These are phyloP conservation scores for Agrochola macilenta DNA, from an alignment of 2,888 invertebrate genomes.

Conservation along the genomic window DNA sequence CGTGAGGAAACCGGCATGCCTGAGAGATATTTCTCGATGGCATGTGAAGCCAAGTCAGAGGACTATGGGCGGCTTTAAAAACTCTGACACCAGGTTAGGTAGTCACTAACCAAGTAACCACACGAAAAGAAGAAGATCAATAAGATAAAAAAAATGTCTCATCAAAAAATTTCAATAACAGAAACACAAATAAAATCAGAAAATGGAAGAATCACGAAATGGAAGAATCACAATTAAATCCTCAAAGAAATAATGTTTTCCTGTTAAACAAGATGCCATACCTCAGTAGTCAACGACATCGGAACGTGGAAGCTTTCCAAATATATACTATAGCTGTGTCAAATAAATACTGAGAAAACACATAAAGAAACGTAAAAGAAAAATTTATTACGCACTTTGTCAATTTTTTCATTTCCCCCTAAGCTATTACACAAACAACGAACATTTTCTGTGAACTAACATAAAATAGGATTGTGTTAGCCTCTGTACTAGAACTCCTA, in stretches of 20 bases:
- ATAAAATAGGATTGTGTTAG: slow-evolving; percentile 1
- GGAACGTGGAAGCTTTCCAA: slow-evolving; percentile 27
- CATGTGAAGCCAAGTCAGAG: too few relatives aligned
- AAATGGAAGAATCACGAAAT: neutral
- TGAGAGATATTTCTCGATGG: too few relatives aligned
- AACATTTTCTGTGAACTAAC: slow-evolving; percentile 1
- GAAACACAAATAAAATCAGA: slow-evolving; percentile 24
- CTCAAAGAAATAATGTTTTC: slow-evolving; percentile 20
- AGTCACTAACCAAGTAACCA: too few relatives aligned
- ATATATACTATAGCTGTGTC: slow-evolving; percentile 32
- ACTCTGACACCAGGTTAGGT: too few relatives aligned
- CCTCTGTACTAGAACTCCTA: neutral
- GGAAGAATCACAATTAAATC: slow-evolving; percentile 43
- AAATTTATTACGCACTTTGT: slow-evolving; percentile 40
- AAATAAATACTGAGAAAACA: slow-evolving; percentile 41
- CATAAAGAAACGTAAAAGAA: slow-evolving; percentile 26
- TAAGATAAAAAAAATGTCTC: neutral
- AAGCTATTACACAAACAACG: slow-evolving; percentile 11
- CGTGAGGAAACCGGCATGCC: too few relatives aligned
- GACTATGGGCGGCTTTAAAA: too few relatives aligned
- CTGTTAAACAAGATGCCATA: slow-evolving; percentile 11
- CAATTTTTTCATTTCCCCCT: slow-evolving; percentile 26
- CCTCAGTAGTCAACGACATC: slow-evolving; percentile 1
- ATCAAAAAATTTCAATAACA: neutral
- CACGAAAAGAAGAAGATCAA: too few relatives aligned